Evolutionary conservation across 2,888 invertebrate genomes (phyloP).

Genomic region (Thyatira batis): DNA sequence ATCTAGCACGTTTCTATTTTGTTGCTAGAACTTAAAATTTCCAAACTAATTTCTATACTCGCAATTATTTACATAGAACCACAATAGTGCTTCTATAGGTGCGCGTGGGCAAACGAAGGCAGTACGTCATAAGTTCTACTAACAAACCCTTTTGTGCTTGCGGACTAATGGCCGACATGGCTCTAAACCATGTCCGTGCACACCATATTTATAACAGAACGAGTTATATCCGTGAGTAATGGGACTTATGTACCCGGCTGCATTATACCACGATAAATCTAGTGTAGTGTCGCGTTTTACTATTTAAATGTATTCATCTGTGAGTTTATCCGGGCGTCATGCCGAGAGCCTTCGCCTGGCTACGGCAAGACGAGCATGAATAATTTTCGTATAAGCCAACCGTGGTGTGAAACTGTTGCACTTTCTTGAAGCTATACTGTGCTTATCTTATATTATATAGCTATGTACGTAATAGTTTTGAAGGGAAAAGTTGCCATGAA

Average conservation of each 20-base stretch:
- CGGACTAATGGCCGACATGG: constrained; percentile 61
- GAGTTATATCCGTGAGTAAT: constrained; percentile 77
- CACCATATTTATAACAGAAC: constrained; percentile 72
- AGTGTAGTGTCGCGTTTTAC: constrained; percentile 73
- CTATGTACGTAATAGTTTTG: no score
- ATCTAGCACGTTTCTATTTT: no score
- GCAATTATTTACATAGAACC: constrained; percentile 12
- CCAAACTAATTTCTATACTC: background rate
- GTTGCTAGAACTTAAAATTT: no score
- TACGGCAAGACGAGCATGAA: constrained; percentile 63
- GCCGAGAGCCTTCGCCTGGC: constrained; percentile 69
- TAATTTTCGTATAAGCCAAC: constrained; percentile 70
- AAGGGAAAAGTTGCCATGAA: no score
- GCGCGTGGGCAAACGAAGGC: constrained; percentile 65
- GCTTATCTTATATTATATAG: no score
- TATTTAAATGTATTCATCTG: constrained; percentile 82
- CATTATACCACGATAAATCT: constrained; percentile 78
- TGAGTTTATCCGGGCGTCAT: constrained; percentile 76
- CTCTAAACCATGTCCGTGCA: constrained; percentile 71
- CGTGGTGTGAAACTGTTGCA: constrained; percentile 15
- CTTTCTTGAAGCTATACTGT: background rate
- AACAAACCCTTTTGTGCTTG: constrained; percentile 78
- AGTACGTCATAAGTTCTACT: constrained; percentile 75
- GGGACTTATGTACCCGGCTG: constrained; percentile 70
- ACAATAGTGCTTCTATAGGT: constrained; percentile 37